Percentiles rank a stretch among this genome's conserved stretches.
Evolutionary conservation across 2,888 invertebrate species (phyloP).

Genomic region (Acrocera orbiculus): DNA sequence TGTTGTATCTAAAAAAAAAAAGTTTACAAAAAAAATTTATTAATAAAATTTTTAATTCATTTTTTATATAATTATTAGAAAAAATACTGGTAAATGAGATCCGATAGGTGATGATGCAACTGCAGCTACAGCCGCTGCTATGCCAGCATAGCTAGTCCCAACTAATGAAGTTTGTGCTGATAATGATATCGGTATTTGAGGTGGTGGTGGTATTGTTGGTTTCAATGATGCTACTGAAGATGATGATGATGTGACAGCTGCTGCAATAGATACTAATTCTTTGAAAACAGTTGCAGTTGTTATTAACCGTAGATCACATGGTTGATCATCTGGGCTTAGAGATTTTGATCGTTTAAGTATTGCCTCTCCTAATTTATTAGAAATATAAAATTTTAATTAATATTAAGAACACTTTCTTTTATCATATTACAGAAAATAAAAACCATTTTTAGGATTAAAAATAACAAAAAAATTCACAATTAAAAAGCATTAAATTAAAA

Average conservation of each 20-base stretch:
- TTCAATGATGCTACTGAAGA: conserved; percentile 12
- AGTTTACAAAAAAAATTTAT: no score
- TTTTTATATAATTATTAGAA: no score
- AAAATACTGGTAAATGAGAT: no score
- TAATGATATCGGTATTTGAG: conserved; percentile 9
- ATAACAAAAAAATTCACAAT: not conserved
- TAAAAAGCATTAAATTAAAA: no score
- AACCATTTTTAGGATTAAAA: no score
- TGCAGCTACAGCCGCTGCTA: conserved; percentile 9
- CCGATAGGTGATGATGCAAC: not conserved
- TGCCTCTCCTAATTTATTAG: conserved; percentile 12
- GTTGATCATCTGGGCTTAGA: conserved; percentile 19
- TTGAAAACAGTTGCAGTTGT: conserved; percentile 19
- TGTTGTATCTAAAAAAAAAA: no score
- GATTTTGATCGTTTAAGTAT: conserved; percentile 9
- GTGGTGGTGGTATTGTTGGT: conserved; percentile 9
- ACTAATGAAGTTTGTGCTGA: conserved; percentile 6
- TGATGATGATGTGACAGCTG: conserved; percentile 12
- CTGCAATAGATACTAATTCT: conserved; percentile 19
- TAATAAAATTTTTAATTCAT: no score
- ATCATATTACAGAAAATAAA: not conserved
- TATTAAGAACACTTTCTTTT: no score
- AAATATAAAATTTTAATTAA: no score
- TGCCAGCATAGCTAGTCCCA: conserved; percentile 5
- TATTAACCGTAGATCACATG: conserved; percentile 27